Evolutionary conservation across 1,140 invertebrate genomes (phyloP).

Genomic region (Hestina assimilis): DNA sequence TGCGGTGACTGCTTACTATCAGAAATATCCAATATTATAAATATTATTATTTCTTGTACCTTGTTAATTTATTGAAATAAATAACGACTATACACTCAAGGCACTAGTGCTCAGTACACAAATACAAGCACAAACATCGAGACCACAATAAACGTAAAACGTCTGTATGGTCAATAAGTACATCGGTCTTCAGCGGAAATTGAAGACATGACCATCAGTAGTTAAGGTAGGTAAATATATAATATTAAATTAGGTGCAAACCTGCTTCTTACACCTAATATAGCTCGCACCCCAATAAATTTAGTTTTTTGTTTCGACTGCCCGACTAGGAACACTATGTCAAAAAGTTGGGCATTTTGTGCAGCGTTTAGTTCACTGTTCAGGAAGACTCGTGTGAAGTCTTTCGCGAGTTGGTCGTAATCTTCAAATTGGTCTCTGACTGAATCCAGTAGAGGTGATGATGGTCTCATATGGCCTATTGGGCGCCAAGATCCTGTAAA

Average conservation of each 20-base stretch:
- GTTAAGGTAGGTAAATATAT: not conserved
- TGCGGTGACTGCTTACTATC: too few relatives aligned
- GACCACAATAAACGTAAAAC: too few relatives aligned
- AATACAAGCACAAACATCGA: too few relatives aligned
- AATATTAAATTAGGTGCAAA: slow-evolving; percentile 51
- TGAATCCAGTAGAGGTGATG: slow-evolving; percentile 93
- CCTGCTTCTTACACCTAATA: slow-evolving; percentile 93
- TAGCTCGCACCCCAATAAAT: slow-evolving; percentile 93
- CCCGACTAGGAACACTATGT: slow-evolving; percentile 94
- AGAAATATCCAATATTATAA: too few relatives aligned
- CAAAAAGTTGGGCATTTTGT: slow-evolving; percentile 89
- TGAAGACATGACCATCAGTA: too few relatives aligned
- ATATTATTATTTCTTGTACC: too few relatives aligned
- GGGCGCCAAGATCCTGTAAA: slow-evolving; percentile 91
- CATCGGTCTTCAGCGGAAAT: too few relatives aligned
- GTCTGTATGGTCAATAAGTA: too few relatives aligned
- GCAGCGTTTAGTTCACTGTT: slow-evolving; percentile 86
- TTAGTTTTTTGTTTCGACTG: slow-evolving; percentile 93
- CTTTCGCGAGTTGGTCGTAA: slow-evolving; percentile 95
- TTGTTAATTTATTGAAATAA: too few relatives aligned
- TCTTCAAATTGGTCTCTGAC: slow-evolving; percentile 95
- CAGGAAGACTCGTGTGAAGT: slow-evolving; percentile 94
- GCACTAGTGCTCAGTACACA: too few relatives aligned
- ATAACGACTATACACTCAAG: too few relatives aligned
- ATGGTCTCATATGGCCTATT: slow-evolving; percentile 96